These are phyloP conservation scores for Phymastichus coffea DNA, from an alignment of 1,140 invertebrate species.

Conservation along the genomic window DNA sequence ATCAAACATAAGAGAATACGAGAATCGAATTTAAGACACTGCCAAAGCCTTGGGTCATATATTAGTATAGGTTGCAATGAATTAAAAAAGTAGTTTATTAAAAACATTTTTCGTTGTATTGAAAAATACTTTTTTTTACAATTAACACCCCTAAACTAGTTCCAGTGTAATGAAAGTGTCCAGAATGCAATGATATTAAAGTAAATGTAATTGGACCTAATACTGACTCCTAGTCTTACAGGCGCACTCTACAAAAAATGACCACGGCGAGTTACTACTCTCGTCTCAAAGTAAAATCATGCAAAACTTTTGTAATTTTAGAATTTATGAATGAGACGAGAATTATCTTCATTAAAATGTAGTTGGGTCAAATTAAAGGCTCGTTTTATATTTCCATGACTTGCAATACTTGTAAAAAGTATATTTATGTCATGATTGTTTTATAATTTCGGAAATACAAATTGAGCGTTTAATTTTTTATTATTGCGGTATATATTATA, in stretches of 20 bases:
- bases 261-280: too few relatives aligned
- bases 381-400: slow-evolving; percentile 2
- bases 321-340: too few relatives aligned
- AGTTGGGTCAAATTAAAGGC: slow-evolving; percentile 1
- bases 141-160: too few relatives aligned
- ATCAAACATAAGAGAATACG: too few relatives aligned
- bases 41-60: slow-evolving; percentile 58
- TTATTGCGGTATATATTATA: slow-evolving; percentile 20
- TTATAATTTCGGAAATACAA: not conserved
- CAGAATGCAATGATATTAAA: too few relatives aligned
- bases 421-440: not conserved
- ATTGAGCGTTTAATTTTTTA: slow-evolving; percentile 2
- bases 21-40: slow-evolving; percentile 53
- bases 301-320: too few relatives aligned
- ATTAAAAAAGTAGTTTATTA: slow-evolving; percentile 2
- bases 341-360: too few relatives aligned
- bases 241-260: slow-evolving; percentile 38
- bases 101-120: not conserved
- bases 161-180: too few relatives aligned
- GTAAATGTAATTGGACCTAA: too few relatives aligned
- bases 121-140: too few relatives aligned
- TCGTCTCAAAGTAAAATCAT: too few relatives aligned
- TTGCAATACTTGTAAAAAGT: too few relatives aligned
- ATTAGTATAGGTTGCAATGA: slow-evolving; percentile 47
- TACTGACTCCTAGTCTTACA: slow-evolving; percentile 53